Percentiles rank a stretch among this genome's conserved stretches.
Conservation (phyloP, 1,140 invertebrate species). For the Pantala flavescens region DNA sequence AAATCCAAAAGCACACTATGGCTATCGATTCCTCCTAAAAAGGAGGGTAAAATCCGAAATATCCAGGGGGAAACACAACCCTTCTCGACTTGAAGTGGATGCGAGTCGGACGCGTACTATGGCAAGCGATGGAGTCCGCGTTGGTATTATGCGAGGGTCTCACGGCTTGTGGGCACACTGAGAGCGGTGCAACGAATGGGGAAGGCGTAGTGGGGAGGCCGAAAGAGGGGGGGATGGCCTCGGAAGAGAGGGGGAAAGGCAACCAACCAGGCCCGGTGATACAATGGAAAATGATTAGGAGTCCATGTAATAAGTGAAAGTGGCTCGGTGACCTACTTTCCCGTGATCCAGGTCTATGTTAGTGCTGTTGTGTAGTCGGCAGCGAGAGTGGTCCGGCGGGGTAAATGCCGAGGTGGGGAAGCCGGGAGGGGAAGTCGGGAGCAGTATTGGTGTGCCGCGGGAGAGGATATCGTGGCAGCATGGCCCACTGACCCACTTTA, state of each 20-base stretch:
- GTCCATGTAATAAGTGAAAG: slow-evolving; percentile 56
- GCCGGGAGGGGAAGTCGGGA: background rate
- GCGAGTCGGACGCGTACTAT: background rate
- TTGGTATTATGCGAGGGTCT: background rate
- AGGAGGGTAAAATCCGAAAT: background rate
- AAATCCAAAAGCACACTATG: too few relatives aligned
- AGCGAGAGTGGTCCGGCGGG: background rate
- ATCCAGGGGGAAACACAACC: background rate
- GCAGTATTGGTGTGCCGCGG: background rate
- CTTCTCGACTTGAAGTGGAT: background rate
- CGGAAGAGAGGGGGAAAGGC: background rate
- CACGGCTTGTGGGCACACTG: background rate
- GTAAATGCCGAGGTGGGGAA: background rate
- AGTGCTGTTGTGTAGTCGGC: slow-evolving; percentile 7
- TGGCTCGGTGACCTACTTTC: slow-evolving; percentile 52
- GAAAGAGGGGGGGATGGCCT: slow-evolving; percentile 36
- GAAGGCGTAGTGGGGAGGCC: slow-evolving; percentile 28
- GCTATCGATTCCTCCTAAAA: too few relatives aligned
- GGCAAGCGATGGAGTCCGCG: background rate
- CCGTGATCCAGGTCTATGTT: slow-evolving; percentile 24
- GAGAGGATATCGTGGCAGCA: background rate
- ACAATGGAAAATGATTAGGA: slow-evolving; percentile 53
- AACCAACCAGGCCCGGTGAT: slow-evolving; percentile 29
- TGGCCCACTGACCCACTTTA: slow-evolving; percentile 7
- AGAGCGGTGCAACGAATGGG: background rate